phyloP scores from a whole-genome alignment of 2,888 invertebrate genomes.

The Nebria salina region DNA sequence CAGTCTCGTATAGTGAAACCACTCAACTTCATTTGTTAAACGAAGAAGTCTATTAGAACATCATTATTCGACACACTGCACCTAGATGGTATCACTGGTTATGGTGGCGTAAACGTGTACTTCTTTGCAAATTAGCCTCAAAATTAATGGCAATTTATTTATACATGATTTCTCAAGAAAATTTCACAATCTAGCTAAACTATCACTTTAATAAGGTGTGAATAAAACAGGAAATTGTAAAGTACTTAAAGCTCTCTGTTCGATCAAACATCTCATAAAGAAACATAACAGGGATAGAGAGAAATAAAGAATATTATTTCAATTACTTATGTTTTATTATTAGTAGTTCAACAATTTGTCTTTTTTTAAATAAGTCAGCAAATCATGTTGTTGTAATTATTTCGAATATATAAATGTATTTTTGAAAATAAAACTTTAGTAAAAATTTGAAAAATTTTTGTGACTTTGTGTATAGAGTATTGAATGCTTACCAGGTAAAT shows the following conservation, averaged over 20 bases:
- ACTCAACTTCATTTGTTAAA: slow-evolving; percentile 40
- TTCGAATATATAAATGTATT: too few relatives aligned
- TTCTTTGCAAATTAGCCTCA: not conserved
- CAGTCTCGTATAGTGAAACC: slow-evolving; percentile 24
- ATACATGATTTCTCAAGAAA: not conserved
- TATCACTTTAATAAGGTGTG: not conserved
- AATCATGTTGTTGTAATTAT: not conserved
- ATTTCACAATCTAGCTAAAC: not conserved
- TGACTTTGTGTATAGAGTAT: too few relatives aligned
- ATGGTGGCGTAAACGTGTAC: not conserved
- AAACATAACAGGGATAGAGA: not conserved
- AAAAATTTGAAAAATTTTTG: too few relatives aligned
- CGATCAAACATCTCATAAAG: not conserved
- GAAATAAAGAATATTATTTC: not conserved
- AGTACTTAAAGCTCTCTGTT: not conserved
- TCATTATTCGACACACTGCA: not conserved
- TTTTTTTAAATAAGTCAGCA: too few relatives aligned
- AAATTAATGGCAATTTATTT: not conserved
- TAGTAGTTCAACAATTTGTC: too few relatives aligned
- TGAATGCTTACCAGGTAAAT: not conserved
- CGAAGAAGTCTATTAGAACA: slow-evolving; percentile 36
- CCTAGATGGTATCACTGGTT: slow-evolving; percentile 4
- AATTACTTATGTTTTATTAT: too few relatives aligned
- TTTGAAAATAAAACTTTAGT: too few relatives aligned
- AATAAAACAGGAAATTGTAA: not conserved